Conservation (phyloP, 2,888 invertebrate genomes). For the Phymatocera aterrima region DNA sequence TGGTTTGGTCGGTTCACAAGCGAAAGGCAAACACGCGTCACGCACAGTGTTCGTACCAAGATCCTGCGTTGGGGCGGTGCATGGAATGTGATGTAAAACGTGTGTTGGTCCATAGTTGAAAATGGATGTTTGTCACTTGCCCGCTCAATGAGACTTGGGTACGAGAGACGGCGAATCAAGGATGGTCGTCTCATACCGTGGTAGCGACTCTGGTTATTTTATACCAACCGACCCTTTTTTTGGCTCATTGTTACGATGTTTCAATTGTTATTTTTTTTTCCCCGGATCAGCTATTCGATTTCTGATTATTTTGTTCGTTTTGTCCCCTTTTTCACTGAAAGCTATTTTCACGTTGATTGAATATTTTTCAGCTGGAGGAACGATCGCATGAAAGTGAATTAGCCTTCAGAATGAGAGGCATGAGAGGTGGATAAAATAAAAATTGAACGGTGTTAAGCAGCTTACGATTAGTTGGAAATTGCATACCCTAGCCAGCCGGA, state of each 20-base stretch:
- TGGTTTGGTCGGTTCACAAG: not conserved
- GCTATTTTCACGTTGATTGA: not conserved
- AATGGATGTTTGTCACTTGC: not conserved
- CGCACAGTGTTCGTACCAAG: conserved; percentile 6
- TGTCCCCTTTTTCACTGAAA: not conserved
- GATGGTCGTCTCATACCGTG: not conserved
- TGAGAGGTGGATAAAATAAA: not conserved
- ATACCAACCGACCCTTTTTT: not conserved
- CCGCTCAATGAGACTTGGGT: not conserved
- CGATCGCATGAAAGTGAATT: not conserved
- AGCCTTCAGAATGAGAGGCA: not conserved
- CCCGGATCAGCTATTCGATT: too few relatives aligned
- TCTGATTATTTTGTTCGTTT: conserved; percentile 24
- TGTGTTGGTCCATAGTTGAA: not conserved
- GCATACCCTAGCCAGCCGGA: not conserved
- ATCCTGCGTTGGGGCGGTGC: not conserved
- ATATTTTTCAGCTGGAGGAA: not conserved
- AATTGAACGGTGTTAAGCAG: conserved; percentile 10
- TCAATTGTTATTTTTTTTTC: too few relatives aligned
- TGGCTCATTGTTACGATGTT: not conserved
- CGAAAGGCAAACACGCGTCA: conserved; percentile 1
- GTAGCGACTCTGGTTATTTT: conserved; percentile 35
- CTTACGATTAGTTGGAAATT: conserved; percentile 21
- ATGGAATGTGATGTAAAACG: not conserved
- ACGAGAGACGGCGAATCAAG: not conserved